Evolutionary conservation across 2,113 vertebrate species (phyloP), one percentile per base, ranked within the genome.

Genomic region (Phalacrocorax brasilianus): DNA sequence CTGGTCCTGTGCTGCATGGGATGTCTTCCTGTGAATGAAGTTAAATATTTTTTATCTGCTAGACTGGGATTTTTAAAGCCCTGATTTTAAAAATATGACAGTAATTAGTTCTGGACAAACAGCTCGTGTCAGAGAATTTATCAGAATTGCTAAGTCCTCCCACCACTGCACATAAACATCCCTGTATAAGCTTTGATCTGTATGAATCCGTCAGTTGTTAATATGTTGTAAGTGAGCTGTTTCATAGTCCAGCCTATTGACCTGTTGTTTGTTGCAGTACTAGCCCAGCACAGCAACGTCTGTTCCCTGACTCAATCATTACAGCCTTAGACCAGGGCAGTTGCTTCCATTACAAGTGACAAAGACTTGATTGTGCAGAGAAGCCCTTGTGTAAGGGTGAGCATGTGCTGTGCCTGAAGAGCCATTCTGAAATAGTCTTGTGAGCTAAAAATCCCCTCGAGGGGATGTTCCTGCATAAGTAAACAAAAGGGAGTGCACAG

Each of bases 401-500:
- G 82, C 2, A 30, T 93, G 84, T 82, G 71, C 91, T 59, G 83
- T 35, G 75, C 88, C 63, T 90, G 85, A 28, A 62, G 63, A 92
- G 76, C 75, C 42, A 14, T n/a, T 5, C 73, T 78, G 93, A 17
- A 61, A 28, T 6, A 82, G 88, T 58, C 87, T 70, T 91, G 93
- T 23, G 88, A 96, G 93, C 92, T 86, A 55, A 70, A 59, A 91
- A 44, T 27, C 50, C 92, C 85, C 90, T 84, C 45, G 5, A 17
- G 93, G 89, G 74, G 85, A 9, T 21, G 81, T 23, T 89, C 84
- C 89, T 88, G 88, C 87, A 30, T 74, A 27, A 73, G 91, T 89
- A 95, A 92, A 94, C 95, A 84, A 24, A 90, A 86, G 75, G 83
- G 71, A 93, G 75, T 71, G 88, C 85, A 90, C 92, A 77, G 96